phyloP scores from a whole-genome alignment of 2,797 vertebrate species.

The Mycteria americana region DNA sequence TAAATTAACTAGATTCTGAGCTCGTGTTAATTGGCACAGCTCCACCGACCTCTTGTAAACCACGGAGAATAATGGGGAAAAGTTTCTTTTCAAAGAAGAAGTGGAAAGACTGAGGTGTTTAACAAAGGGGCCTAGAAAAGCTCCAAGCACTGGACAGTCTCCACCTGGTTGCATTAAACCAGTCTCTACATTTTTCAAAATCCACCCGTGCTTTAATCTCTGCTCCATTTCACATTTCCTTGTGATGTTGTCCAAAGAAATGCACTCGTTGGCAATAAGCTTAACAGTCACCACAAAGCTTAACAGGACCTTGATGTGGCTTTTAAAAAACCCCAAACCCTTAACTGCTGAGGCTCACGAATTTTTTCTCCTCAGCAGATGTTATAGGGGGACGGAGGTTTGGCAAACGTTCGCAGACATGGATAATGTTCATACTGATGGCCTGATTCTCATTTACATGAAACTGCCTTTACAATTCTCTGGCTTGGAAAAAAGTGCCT shows the following conservation, averaged over 20 bases:
- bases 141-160: constrained; percentile 33
- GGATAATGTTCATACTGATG: neutral
- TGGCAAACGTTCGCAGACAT: constrained; percentile 19
- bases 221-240: constrained; percentile 47
- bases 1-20: neutral
- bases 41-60: constrained; percentile 8
- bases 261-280: neutral
- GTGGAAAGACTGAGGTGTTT: constrained; percentile 35
- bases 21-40: neutral
- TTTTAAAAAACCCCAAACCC: constrained; percentile 12
- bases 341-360: constrained; percentile 3
- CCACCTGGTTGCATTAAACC: constrained; percentile 37
- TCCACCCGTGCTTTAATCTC: constrained; percentile 7
- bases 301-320: constrained; percentile 39
- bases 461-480: neutral
- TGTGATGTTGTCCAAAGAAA: constrained; percentile 19
- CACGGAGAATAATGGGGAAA: neutral
- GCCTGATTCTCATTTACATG: constrained; percentile 35
- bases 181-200: constrained; percentile 31
- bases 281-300: constrained; percentile 8
- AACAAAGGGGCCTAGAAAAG: constrained; percentile 32
- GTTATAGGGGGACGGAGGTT: neutral
- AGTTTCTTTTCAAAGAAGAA: neutral
- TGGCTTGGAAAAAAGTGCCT: neutral
- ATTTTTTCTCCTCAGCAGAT: constrained; percentile 39